These are phyloP conservation scores for Teleogryllus occipitalis DNA, from an alignment of 1,140 invertebrate genomes.

Conservation along the genomic window DNA sequence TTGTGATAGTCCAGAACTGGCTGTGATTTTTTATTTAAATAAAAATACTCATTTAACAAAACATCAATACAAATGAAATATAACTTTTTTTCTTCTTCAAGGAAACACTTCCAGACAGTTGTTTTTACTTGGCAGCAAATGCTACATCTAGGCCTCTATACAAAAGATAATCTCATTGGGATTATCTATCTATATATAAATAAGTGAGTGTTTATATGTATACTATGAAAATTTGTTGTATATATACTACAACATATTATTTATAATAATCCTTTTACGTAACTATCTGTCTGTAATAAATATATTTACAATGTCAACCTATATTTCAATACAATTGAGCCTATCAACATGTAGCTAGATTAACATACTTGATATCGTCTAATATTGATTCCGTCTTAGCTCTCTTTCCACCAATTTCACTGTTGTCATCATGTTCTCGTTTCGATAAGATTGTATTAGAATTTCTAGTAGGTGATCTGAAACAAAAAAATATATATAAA, in stretches of 20 bases:
- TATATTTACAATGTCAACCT: not conserved
- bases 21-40: too few species aligned
- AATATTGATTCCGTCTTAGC: conserved; percentile 31
- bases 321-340: not conserved
- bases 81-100: too few species aligned
- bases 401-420: not conserved
- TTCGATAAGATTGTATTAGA: not conserved
- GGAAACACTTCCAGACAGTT: too few species aligned
- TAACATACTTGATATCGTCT: conserved; percentile 37
- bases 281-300: not conserved
- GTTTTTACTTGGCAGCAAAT: too few species aligned
- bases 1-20: too few species aligned
- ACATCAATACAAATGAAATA: too few species aligned
- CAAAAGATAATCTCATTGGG: too few species aligned
- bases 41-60: too few species aligned
- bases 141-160: too few species aligned
- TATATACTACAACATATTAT: not conserved
- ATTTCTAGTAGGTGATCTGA: not conserved
- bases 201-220: too few species aligned
- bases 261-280: not conserved
- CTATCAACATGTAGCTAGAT: conserved; percentile 6
- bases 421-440: not conserved
- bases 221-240: not conserved
- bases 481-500: not conserved
- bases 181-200: too few species aligned